Conservation (phyloP, 2,113 vertebrate species). For the Oryzias curvinotus region DNA sequence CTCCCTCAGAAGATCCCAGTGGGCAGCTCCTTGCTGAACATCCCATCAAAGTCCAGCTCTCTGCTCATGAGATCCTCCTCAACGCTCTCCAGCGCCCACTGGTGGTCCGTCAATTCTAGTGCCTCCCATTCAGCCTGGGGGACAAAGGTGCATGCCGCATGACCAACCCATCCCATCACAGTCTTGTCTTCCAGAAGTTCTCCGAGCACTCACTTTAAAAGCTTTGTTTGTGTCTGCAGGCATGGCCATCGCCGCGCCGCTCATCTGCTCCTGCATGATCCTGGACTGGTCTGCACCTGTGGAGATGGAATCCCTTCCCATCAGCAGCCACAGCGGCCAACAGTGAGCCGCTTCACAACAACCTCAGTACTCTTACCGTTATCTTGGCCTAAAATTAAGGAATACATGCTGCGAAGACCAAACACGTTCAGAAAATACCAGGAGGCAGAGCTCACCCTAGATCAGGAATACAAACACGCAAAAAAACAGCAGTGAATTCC, state of each 20-base stretch:
- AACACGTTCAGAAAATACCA: slow-evolving; percentile 99
- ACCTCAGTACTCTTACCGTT: slow-evolving; percentile 81
- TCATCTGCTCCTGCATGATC: slow-evolving; percentile 99
- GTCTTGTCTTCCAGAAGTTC: too few species aligned
- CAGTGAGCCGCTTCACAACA: not conserved
- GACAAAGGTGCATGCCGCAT: slow-evolving; percentile 10
- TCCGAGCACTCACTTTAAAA: slow-evolving; percentile 86
- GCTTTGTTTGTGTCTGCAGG: slow-evolving; percentile 98
- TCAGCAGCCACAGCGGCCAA: slow-evolving; percentile 6
- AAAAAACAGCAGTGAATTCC: not conserved
- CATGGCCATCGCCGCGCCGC: slow-evolving; percentile 98
- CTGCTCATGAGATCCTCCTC: slow-evolving; percentile 96
- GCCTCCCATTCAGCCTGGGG: slow-evolving; percentile 97
- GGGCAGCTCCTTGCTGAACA: slow-evolving; percentile 96
- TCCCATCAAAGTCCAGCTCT: slow-evolving; percentile 94
- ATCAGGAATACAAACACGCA: slow-evolving; percentile 23
- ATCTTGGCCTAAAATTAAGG: slow-evolving; percentile 95
- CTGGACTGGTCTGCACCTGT: slow-evolving; percentile 95
- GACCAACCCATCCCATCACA: not conserved
- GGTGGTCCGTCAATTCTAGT: slow-evolving; percentile 94
- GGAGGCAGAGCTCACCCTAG: slow-evolving; percentile 97
- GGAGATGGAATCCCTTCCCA: not conserved
- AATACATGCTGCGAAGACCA: slow-evolving; percentile 98
- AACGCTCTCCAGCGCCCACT: slow-evolving; percentile 95
- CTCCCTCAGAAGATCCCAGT: slow-evolving; percentile 90